These are phyloP conservation scores for Corythornis cristatus DNA, from an alignment of 2,113 vertebrate genomes.

Conservation along the genomic window DNA sequence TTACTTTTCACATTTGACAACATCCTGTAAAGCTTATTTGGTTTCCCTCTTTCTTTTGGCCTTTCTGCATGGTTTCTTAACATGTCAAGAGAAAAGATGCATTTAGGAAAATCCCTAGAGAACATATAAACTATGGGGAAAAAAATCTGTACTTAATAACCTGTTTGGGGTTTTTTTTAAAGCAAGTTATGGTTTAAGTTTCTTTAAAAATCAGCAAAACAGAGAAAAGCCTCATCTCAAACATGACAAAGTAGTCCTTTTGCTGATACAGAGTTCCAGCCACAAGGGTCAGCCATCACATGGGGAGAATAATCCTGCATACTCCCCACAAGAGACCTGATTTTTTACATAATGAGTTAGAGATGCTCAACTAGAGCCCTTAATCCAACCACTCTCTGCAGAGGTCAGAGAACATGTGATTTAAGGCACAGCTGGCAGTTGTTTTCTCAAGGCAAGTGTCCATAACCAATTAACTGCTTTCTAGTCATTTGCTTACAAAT, in stretches of 20 bases:
- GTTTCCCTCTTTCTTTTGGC: background rate
- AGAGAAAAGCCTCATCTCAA: background rate
- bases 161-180: background rate
- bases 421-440: background rate
- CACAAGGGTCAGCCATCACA: background rate
- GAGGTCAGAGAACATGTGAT: background rate
- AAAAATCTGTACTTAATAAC: background rate
- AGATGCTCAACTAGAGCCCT: constrained; percentile 23
- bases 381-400: constrained; percentile 10
- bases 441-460: background rate
- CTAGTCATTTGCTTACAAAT: background rate
- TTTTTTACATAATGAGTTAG: background rate
- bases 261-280: background rate
- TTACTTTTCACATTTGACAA: background rate
- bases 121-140: background rate
- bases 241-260: background rate
- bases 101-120: background rate
- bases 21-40: background rate
- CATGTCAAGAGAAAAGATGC: background rate
- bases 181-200: background rate
- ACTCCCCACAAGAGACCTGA: background rate
- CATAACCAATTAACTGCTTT: background rate
- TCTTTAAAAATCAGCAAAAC: background rate
- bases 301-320: background rate
- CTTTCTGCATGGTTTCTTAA: background rate